phyloP scores from a whole-genome alignment of 2,113 vertebrate species.

The Notechis scutatus region DNA sequence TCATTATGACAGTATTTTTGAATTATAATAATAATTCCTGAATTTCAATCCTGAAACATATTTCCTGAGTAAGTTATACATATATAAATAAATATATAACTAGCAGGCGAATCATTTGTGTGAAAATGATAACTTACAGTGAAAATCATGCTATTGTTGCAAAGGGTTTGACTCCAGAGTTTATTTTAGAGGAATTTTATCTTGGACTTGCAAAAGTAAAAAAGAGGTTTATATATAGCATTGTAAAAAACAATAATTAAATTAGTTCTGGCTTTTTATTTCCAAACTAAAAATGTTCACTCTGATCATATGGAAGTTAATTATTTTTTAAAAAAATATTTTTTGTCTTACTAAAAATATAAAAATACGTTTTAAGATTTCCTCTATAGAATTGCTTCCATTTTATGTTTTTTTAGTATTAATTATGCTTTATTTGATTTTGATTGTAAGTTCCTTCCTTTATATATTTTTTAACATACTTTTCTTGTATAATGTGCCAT shows the following conservation, averaged over 20 bases:
- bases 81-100: neutral
- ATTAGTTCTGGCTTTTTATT: neutral
- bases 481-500: neutral
- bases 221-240: constrained; percentile 11
- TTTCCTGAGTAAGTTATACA: neutral
- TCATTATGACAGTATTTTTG: neutral
- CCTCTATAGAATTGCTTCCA: neutral
- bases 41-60: neutral
- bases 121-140: neutral
- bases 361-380: neutral
- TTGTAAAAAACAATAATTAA: constrained; percentile 1
- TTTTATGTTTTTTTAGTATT: neutral
- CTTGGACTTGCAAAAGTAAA: constrained; percentile 6
- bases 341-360: neutral
- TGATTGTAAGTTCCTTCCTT: neutral
- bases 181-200: constrained; percentile 15
- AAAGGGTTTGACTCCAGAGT: neutral
- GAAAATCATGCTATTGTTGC: constrained; percentile 7
- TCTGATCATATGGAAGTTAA: neutral
- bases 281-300: constrained; percentile 7
- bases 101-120: constrained; percentile 3
- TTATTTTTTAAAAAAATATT: neutral
- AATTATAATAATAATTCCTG: neutral
- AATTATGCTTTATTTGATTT: neutral
- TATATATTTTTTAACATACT: neutral